Evolutionary conservation across 2,113 vertebrate genomes (phyloP), one percentile per base, ranked within the genome.

Genomic region (Rhipidura dahli): DNA sequence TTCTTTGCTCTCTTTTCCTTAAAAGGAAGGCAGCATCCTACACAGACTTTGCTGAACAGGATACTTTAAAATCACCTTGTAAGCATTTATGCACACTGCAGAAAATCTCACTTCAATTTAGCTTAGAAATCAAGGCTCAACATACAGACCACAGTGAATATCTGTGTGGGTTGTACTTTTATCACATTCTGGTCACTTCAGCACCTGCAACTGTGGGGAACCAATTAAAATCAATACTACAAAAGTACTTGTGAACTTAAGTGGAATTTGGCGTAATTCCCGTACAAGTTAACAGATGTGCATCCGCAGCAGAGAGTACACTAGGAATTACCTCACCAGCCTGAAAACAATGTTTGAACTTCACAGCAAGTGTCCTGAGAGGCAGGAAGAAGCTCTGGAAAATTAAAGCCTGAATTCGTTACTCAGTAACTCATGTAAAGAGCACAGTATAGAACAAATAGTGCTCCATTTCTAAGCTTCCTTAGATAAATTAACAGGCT

Each of bases 291-390:
- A 95, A 88, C 92, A 95, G 95, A 95, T 94, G 87, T 91, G 85
- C 90, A 87, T 93, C 87, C 17, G 42, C 61, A 77, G 45, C 44
- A 80, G 65, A 40, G 15, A 87, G 37, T 68, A 89, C 56, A 64
- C 51, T 75, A 91, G 72, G 60, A 96, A 94, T 89, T 96, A 96
- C 91, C 89, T 94, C 94, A 95, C 18, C 53, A 71, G 61, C 12
- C 65, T 59, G 39, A 94, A 96, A 97, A 97, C 91, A 81, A 39
- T 47, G 81, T 86, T 93, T 97, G 83, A 94, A 88, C 45, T 85
- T 79, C 82, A 87, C 78, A 96, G 69, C 35, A 81, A 88, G 54
- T 83, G 49, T 66, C 81, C 83, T 61, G 45, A 88, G n/a, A 57
- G 40, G 45, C 87, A 97, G 93, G 90, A 97, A 95, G 65, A 63